A percentile compares a stretch with the other conserved stretches of the same genome.
Evolutionary conservation across 2,113 vertebrate species (phyloP).

Genomic region (Zosterops pallidus): DNA sequence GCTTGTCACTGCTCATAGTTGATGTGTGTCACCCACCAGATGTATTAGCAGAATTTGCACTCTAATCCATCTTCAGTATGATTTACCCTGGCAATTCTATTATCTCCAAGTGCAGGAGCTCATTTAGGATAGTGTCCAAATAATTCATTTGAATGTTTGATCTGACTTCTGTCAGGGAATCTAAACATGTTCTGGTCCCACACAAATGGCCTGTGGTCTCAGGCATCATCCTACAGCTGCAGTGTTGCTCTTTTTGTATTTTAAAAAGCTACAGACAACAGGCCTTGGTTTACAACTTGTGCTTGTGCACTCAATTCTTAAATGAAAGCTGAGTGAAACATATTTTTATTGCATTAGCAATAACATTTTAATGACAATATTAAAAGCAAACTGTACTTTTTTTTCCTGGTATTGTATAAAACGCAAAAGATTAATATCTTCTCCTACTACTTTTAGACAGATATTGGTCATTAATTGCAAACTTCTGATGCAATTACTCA

Average conservation of each 20-base stretch:
- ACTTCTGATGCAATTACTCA: not conserved
- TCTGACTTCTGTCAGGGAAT: not conserved
- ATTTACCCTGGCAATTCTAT: not conserved
- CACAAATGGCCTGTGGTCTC: not conserved
- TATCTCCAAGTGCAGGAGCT: not conserved
- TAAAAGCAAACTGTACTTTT: not conserved
- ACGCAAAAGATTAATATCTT: not conserved
- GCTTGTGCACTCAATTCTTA: not conserved
- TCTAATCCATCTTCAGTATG: not conserved
- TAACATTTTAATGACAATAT: not conserved
- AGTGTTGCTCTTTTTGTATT: not conserved
- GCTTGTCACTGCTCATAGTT: not conserved
- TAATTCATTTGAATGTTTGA: not conserved
- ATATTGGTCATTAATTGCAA: not conserved
- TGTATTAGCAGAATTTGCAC: not conserved
- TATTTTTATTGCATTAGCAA: not conserved
- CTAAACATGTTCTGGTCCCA: not conserved
- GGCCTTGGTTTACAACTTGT: not conserved
- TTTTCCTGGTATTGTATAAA: not conserved
- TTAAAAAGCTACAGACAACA: not conserved
- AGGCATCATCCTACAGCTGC: not conserved
- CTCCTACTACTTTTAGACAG: not conserved
- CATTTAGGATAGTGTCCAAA: not conserved
- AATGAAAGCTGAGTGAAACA: not conserved
- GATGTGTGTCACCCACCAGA: not conserved